Percentiles rank a stretch among this genome's conserved stretches.
phyloP scores from a whole-genome alignment of 2,797 vertebrate species.

The Trachops cirrhosus region DNA sequence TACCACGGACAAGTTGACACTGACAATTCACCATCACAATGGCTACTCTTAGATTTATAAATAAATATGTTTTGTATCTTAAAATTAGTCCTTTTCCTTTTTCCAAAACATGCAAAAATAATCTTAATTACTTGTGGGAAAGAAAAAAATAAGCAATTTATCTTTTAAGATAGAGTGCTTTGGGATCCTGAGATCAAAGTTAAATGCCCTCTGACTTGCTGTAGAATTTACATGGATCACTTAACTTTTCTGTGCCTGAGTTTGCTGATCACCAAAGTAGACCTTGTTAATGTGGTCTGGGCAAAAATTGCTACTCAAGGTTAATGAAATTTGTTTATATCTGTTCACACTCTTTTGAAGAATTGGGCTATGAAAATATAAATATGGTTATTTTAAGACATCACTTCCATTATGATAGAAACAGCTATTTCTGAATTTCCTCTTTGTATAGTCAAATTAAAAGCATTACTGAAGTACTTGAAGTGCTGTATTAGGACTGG shows the following conservation, averaged over 20 bases:
- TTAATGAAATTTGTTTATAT: background rate
- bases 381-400: background rate
- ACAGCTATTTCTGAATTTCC: background rate
- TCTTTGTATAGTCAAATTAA: constrained; percentile 4
- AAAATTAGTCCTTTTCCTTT: background rate
- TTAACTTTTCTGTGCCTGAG: background rate
- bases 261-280: background rate
- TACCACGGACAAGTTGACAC: background rate
- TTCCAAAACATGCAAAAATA: background rate
- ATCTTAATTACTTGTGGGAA: background rate
- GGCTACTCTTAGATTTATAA: background rate
- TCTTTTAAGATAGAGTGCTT: background rate
- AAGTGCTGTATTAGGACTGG: background rate
- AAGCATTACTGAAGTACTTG: background rate
- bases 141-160: background rate
- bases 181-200: background rate
- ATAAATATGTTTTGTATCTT: background rate
- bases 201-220: background rate
- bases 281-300: too few species aligned
- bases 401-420: background rate
- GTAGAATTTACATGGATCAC: background rate
- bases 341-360: background rate
- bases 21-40: background rate
- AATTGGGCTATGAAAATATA: constrained; percentile 15
- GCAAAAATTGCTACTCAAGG: background rate